Conservation (phyloP, 2,113 vertebrate genomes). For the Aspiorhynchus laticeps region DNA sequence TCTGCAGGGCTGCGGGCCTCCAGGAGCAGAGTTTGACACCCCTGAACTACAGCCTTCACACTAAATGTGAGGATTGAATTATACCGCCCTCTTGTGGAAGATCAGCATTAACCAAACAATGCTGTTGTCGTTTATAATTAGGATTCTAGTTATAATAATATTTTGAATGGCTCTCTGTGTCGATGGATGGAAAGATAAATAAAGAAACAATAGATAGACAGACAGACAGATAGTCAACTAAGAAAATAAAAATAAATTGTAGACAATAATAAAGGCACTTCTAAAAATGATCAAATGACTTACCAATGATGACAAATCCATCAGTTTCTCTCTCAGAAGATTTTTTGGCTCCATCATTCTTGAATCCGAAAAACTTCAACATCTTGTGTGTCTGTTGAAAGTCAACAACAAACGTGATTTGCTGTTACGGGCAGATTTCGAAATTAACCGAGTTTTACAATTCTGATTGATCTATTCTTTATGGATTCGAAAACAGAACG, state of each 20-base stretch:
- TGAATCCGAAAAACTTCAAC: slow-evolving; percentile 85
- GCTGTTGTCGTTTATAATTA: not conserved
- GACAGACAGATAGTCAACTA: not conserved
- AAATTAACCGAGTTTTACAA: not conserved
- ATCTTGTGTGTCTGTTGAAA: slow-evolving; percentile 66
- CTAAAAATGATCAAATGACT: slow-evolving; percentile 59
- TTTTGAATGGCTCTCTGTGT: not conserved
- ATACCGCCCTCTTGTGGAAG: not conserved
- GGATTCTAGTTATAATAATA: not conserved
- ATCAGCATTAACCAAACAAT: not conserved
- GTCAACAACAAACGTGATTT: not conserved
- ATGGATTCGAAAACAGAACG: not conserved
- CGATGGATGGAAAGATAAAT: not conserved
- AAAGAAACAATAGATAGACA: not conserved
- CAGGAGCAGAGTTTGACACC: no score
- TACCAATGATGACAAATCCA: slow-evolving; percentile 93
- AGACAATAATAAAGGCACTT: not conserved
- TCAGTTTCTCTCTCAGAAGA: slow-evolving; percentile 84
- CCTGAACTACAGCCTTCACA: no score
- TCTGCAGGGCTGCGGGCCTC: no score
- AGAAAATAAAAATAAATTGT: not conserved
- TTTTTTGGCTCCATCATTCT: slow-evolving; percentile 87
- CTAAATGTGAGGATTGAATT: not conserved
- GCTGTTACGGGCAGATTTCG: not conserved
- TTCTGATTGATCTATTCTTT: not conserved